Evolutionary conservation across 1,140 invertebrate species (phyloP), one percentile per base, ranked within the genome.

Genomic region (Hypsibius dujardini): DNA sequence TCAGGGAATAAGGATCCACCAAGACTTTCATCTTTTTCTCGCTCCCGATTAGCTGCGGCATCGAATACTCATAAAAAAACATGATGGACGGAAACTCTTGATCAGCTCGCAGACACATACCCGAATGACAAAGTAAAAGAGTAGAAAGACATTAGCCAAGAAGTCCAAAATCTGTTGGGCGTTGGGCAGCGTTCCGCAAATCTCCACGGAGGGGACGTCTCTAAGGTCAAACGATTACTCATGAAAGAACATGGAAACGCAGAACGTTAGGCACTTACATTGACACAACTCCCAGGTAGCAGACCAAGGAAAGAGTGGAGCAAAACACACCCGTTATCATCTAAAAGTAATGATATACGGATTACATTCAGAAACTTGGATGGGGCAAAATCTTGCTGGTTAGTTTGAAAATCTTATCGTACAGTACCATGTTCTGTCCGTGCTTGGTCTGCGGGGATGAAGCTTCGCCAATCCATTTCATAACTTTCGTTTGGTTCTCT

Each of bases 121-220:
- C 62, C 62, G 62, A 67, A 67, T 42, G 7, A 67, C 42, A 67
- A 67, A 67, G 42, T 67, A 67, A 42, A 7, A 67, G 12, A 67
- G 42, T 14, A 67, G 42, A 42, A 14, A 67, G 3, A 67, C 12
- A 42, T 67, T 67, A 3, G 62, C 62, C 3, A 67, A 3, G 12
- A 7, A 67, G 42, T 67, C 62, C 3, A 67, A 3, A 42, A 67
- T 14, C 42, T 67, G 62, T 14, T 3, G 3, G 42, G 7, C 62
- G 45, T 67, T 67, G 7, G 62, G 62, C 62, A 67, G 3, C 45
- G 62, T 67, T 42, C 62, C 62, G 42, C 62, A 67, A 12, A 7
- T 14, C 42, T 67, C 62, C 3, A 67, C 7, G 42, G 12, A 14
- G 42, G 42, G 7, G 3, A 67, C 3, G 3, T 67, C 62, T 7